Evolutionary conservation across 2,888 invertebrate genomes (phyloP), one percentile per base, ranked within the genome.

Genomic region (Trisateles emortualis): DNA sequence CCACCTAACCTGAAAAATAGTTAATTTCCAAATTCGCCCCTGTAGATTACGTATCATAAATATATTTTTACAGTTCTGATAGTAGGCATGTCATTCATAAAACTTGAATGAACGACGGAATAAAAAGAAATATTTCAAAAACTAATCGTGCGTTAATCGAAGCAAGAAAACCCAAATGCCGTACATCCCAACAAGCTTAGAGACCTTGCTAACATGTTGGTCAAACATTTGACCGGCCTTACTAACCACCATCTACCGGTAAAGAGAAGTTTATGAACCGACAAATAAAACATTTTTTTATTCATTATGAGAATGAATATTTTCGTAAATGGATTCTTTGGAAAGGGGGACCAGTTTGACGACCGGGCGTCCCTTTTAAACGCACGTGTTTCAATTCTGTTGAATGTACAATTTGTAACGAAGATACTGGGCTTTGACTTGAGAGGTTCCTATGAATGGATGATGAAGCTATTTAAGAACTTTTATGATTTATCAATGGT

Each of bases 141-240:
- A 67, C 64, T 43, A 65, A 67, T 65, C 57, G 40, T 64, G 60
- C 61, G 74, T 70, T 81, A 76, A 84, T 81, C 76, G 72, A 74
- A 40, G 5, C 6, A 33, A 56, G 64, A 50, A 13, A 51, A 59
- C 61, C 57, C 77, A 81, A 84, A 77, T 80, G 38, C 14, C 19
- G 19, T 24, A 77, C 76, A 61, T 68, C 32, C 67, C 72, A 79
- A 83, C 87, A 74, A 80, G 84, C 81, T 79, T 79, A 66, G 78
- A 80, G 74, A 69, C 61, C 58, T 64, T 64, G 84, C 78, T 90
- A 90, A 90, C 81, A 75, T 73, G 72, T 83, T 85, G 78, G 64
- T 73, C 83, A 90, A 89, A 90, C 85, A 89, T 74, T 76, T 74
- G 55, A 52, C 66, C 55, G 72, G 83, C 82, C 83, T 83, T 76